These are phyloP conservation scores for Zoanthus sansibaricus DNA, from an alignment of 92 coral and sea anemone genomes.

Conservation along the genomic window DNA sequence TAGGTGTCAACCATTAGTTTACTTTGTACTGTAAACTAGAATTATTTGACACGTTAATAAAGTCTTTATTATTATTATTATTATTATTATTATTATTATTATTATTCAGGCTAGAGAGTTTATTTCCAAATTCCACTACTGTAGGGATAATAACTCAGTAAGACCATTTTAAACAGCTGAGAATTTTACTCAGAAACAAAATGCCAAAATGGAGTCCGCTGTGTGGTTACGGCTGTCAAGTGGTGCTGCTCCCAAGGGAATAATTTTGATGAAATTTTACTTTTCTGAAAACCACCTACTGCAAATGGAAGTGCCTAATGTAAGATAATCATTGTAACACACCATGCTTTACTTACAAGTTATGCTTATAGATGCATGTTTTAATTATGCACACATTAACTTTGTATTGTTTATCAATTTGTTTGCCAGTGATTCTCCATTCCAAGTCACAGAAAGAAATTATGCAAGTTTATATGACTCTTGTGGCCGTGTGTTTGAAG, in stretches of 20 bases:
- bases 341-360: conserved; percentile 10
- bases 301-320: neutral
- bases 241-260: conserved; percentile 11
- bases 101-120: neutral
- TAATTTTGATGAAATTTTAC: neutral
- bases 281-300: conserved; percentile 1
- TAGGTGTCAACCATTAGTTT: too few species aligned
- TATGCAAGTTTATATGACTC: conserved; percentile 30
- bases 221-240: neutral
- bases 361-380: neutral
- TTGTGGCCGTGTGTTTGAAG: conserved; percentile 3
- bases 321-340: neutral
- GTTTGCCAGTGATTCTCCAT: conserved; percentile 16
- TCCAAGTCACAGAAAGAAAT: conserved; percentile 18
- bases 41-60: neutral
- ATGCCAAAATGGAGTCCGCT: neutral
- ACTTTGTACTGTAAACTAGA: neutral
- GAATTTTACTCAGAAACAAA: neutral
- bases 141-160: neutral
- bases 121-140: conserved; percentile 2
- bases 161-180: conserved; percentile 10
- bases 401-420: neutral
- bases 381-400: neutral
- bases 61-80: neutral
- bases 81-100: neutral